phyloP scores from a whole-genome alignment of 1,140 invertebrate genomes.

The Ylistrum balloti region DNA sequence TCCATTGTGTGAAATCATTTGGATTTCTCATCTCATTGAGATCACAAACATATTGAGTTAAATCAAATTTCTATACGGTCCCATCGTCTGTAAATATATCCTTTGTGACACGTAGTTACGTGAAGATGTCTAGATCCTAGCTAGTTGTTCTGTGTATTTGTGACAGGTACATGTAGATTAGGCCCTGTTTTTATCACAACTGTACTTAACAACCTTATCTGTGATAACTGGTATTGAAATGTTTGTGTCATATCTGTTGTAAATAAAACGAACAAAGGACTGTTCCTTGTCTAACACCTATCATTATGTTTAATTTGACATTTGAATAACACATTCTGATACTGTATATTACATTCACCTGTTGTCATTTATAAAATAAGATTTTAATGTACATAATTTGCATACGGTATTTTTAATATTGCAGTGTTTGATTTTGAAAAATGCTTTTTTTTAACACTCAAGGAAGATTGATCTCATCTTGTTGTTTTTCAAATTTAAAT shows the following conservation, averaged over 20 bases:
- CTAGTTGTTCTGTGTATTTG: neutral
- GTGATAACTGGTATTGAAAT: conserved; percentile 26
- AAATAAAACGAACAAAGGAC: neutral
- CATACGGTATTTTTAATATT: neutral
- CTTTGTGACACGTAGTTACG: neutral
- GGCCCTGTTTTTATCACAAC: neutral
- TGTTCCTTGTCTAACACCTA: neutral
- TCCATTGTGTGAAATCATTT: neutral
- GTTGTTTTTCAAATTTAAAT: neutral
- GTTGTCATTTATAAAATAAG: neutral
- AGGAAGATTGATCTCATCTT: neutral
- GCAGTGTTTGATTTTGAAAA: neutral
- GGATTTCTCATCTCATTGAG: neutral
- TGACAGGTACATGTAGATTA: conserved; percentile 34
- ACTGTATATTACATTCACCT: neutral
- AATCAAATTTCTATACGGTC: neutral
- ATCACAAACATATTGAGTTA: neutral
- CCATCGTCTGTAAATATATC: neutral
- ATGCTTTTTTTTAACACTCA: neutral
- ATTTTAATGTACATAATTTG: neutral
- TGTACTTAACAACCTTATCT: neutral
- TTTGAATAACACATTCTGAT: neutral
- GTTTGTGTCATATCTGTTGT: neutral
- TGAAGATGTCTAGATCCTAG: neutral
- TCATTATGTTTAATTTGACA: neutral